Percentiles rank a stretch among this genome's conserved stretches.
Evolutionary conservation across 1,140 invertebrate species (phyloP).

Genomic region (Tribolium madens): DNA sequence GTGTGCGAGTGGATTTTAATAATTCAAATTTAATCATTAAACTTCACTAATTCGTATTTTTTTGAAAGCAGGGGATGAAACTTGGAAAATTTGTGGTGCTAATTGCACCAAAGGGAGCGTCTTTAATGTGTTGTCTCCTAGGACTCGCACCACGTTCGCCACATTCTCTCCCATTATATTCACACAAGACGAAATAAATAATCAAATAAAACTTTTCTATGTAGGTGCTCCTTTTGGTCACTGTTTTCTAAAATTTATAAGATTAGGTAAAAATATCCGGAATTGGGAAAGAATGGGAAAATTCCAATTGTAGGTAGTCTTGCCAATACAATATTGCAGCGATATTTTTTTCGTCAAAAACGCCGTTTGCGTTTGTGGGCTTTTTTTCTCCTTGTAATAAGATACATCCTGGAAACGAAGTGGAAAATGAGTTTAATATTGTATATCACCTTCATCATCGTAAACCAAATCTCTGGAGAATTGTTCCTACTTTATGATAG

Average conservation of each 20-base stretch:
- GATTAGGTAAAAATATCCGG: constrained; percentile 17
- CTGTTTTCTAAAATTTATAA: constrained; percentile 19
- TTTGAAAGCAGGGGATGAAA: constrained; percentile 19
- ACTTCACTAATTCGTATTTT: constrained; percentile 37
- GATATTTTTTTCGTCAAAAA: constrained; percentile 19
- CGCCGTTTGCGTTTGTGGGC: not conserved
- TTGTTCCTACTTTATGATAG: constrained; percentile 34
- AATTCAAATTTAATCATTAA: constrained; percentile 39
- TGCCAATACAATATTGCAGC: constrained; percentile 16
- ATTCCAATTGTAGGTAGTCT: constrained; percentile 4
- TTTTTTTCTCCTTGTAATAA: not conserved
- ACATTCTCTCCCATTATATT: constrained; percentile 16
- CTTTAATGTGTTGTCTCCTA: constrained; percentile 30
- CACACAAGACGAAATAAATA: constrained; percentile 36
- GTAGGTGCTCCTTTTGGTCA: not conserved
- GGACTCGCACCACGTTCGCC: constrained; percentile 28
- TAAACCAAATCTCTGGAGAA: constrained; percentile 25
- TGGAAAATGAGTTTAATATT: constrained; percentile 16
- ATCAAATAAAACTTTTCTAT: constrained; percentile 7
- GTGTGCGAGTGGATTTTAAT: constrained; percentile 16
- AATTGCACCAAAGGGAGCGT: constrained; percentile 32
- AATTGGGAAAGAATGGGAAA: constrained; percentile 29
- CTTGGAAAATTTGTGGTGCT: constrained; percentile 35
- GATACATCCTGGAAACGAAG: not conserved
- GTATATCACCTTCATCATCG: constrained; percentile 27